Percentiles rank a stretch among this genome's conserved stretches.
Conservation (phyloP, 2,797 vertebrate species). For the Sphenopsis melanotis region DNA sequence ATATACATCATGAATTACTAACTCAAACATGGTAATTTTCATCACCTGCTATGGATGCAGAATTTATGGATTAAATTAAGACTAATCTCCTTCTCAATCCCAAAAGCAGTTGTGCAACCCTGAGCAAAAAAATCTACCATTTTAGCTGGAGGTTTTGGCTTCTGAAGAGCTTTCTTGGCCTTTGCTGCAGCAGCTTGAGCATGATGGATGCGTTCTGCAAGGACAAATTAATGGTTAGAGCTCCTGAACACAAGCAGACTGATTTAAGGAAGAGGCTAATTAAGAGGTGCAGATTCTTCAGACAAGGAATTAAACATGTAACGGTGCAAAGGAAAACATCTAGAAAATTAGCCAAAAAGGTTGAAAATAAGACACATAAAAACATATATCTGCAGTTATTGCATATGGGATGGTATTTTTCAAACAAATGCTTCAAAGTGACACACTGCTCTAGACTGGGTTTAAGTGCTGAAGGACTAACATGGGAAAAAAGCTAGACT, state of each 20-base stretch:
- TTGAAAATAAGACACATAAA: background rate
- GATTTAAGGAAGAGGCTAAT: background rate
- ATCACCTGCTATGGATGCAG: background rate
- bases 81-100: background rate
- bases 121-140: slow-evolving; percentile 77
- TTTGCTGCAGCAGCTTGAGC: slow-evolving; percentile 97
- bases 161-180: slow-evolving; percentile 95
- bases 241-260: background rate
- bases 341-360: background rate
- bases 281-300: background rate
- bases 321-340: background rate
- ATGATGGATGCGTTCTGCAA: slow-evolving; percentile 93
- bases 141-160: slow-evolving; percentile 92
- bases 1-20: background rate
- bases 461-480: background rate
- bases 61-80: background rate
- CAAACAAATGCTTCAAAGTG: background rate
- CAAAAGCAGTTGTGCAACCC: background rate
- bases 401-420: background rate
- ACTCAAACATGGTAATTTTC: background rate
- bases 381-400: background rate
- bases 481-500: background rate
- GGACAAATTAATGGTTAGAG: background rate
- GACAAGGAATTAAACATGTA: background rate
- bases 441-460: background rate